Evolutionary conservation across 2,797 vertebrate genomes (phyloP).

Genomic region (Melanotaenia maccullochi): DNA sequence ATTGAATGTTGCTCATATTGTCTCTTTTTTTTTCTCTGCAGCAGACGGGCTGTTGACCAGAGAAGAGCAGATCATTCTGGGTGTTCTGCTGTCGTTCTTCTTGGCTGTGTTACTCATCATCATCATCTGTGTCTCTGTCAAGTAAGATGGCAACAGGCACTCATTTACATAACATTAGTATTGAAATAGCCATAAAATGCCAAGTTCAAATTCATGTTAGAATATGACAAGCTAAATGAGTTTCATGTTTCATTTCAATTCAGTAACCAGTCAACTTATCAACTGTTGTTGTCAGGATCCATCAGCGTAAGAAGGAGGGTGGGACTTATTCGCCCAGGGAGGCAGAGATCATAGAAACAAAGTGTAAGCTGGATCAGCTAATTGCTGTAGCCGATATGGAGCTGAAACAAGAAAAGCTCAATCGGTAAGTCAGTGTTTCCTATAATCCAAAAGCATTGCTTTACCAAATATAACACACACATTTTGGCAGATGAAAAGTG

Average conservation of each 20-base stretch:
- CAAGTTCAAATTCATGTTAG: neutral
- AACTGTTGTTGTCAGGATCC: conserved; percentile 82
- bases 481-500: conserved; percentile 14
- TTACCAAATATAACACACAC: conserved; percentile 9
- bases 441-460: conserved; percentile 26
- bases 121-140: conserved; percentile 91
- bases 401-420: conserved; percentile 95
- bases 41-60: conserved; percentile 87
- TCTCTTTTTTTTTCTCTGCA: conserved; percentile 55
- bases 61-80: conserved; percentile 93
- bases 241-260: neutral
- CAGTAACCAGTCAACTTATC: conserved; percentile 1
- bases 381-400: conserved; percentile 97
- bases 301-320: conserved; percentile 95
- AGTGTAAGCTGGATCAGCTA: conserved; percentile 97
- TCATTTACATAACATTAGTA: conserved; percentile 12
- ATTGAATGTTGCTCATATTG: neutral
- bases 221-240: neutral
- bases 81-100: conserved; percentile 92
- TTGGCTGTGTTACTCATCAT: conserved; percentile 90
- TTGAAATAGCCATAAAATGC: neutral
- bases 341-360: conserved; percentile 97
- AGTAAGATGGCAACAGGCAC: conserved; percentile 78
- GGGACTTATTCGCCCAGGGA: conserved; percentile 95
- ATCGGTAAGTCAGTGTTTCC: conserved; percentile 85